phyloP scores from a whole-genome alignment of 2,797 vertebrate species.

The Malacoraja senta region DNA sequence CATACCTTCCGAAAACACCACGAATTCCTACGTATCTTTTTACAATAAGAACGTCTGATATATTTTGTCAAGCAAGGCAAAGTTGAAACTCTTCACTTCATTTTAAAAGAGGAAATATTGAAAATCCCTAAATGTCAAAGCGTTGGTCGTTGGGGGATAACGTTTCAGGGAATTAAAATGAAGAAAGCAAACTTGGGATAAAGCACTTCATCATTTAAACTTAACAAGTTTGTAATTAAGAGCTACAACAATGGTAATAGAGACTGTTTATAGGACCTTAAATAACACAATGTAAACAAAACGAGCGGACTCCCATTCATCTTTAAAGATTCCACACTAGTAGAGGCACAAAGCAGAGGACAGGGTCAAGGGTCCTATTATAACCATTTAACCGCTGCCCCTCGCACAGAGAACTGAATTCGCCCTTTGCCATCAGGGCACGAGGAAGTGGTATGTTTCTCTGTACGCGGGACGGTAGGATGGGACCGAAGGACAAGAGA shows the following conservation, averaged over 20 bases:
- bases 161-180: neutral
- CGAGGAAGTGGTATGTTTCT: neutral
- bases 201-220: slow-evolving; percentile 33
- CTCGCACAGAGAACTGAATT: slow-evolving; percentile 11
- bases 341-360: slow-evolving; percentile 41
- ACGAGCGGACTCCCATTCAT: slow-evolving; percentile 45
- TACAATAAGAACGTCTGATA: neutral
- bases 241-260: slow-evolving; percentile 42
- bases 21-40: neutral
- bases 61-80: neutral
- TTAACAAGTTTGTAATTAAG: slow-evolving; percentile 42
- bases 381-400: slow-evolving; percentile 12
- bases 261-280: slow-evolving; percentile 45
- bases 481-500: neutral
- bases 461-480: neutral
- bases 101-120: neutral
- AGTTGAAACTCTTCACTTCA: neutral
- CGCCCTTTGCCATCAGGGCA: neutral
- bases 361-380: slow-evolving; percentile 44
- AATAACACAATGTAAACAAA: slow-evolving; percentile 44
- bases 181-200: neutral
- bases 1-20: neutral
- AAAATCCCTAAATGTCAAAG: neutral
- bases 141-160: neutral
- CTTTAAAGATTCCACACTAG: slow-evolving; percentile 43